Evolutionary conservation across 2,113 vertebrate species (phyloP).

Genomic region (Garra rufa): DNA sequence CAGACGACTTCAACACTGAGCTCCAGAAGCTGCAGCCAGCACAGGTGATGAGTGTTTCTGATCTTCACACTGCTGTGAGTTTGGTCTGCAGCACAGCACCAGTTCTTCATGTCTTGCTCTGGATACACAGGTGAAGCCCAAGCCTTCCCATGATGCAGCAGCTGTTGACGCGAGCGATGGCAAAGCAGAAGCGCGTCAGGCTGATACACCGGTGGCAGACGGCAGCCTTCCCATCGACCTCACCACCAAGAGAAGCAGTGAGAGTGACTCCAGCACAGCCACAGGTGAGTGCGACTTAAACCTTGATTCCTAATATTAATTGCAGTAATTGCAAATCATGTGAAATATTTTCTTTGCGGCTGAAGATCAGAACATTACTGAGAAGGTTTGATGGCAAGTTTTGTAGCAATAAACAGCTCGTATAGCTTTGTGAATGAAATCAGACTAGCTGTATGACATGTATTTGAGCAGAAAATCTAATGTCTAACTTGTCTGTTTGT

Average conservation of each 20-base stretch:
- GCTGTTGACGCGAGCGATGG: background rate
- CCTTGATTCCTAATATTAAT: too few relatives aligned
- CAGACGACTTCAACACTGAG: conserved; percentile 83
- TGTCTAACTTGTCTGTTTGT: too few relatives aligned
- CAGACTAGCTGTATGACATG: too few relatives aligned
- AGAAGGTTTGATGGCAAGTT: too few relatives aligned
- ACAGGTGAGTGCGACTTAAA: background rate
- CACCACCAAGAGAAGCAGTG: conserved; percentile 77
- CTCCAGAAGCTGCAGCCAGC: conserved; percentile 76
- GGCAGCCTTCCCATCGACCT: conserved; percentile 86
- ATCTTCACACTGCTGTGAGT: too few relatives aligned
- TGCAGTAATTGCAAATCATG: too few relatives aligned
- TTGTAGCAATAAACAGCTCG: too few relatives aligned
- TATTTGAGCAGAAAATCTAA: too few relatives aligned
- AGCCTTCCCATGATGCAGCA: conserved; percentile 36
- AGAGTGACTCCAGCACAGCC: background rate
- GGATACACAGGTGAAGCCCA: background rate
- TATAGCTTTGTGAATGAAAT: too few relatives aligned
- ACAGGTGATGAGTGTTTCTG: conserved; percentile 70
- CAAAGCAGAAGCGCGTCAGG: background rate
- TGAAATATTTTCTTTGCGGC: too few relatives aligned
- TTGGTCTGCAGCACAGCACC: background rate
- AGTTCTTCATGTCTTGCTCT: too few relatives aligned
- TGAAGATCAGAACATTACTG: too few relatives aligned
- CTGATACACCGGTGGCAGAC: background rate